These are phyloP conservation scores for Anthonomus grandis DNA, from an alignment of 1,140 invertebrate species.

Conservation along the genomic window DNA sequence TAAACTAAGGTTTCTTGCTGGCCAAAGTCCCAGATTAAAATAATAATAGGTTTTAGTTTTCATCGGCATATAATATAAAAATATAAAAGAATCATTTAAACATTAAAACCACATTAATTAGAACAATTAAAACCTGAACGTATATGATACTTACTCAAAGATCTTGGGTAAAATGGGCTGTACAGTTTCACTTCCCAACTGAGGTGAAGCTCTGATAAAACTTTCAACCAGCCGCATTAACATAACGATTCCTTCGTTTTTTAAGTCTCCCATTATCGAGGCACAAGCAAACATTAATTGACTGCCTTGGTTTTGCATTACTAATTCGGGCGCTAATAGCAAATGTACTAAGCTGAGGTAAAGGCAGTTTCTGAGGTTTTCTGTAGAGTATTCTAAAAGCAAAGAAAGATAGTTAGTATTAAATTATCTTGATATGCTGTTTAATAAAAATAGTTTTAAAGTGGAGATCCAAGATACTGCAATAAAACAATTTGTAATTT, in stretches of 20 bases:
- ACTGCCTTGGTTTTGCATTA: slow-evolving; percentile 68
- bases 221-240: slow-evolving; percentile 71
- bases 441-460: too few relatives aligned
- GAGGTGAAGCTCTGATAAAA: slow-evolving; percentile 63
- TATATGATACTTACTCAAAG: slow-evolving; percentile 65
- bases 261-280: slow-evolving; percentile 72
- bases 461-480: too few relatives aligned
- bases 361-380: slow-evolving; percentile 73
- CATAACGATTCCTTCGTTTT: slow-evolving; percentile 71
- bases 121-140: too few relatives aligned
- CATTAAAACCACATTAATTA: too few relatives aligned
- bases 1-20: too few relatives aligned
- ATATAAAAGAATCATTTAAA: too few relatives aligned
- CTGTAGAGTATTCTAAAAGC: slow-evolving; percentile 69
- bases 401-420: not conserved
- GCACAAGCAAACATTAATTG: slow-evolving; percentile 65
- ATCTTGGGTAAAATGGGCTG: slow-evolving; percentile 63
- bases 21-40: too few relatives aligned
- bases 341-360: slow-evolving; percentile 81
- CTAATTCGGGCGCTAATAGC: slow-evolving; percentile 74
- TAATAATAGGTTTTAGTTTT: too few relatives aligned
- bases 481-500: too few relatives aligned
- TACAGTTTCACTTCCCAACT: slow-evolving; percentile 62
- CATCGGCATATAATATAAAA: too few relatives aligned
- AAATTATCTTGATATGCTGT: not conserved